Percentiles rank a stretch among this genome's conserved stretches.
Evolutionary conservation across 2,888 invertebrate genomes (phyloP).

Genomic region (Drosophila nr. perissopoda): DNA sequence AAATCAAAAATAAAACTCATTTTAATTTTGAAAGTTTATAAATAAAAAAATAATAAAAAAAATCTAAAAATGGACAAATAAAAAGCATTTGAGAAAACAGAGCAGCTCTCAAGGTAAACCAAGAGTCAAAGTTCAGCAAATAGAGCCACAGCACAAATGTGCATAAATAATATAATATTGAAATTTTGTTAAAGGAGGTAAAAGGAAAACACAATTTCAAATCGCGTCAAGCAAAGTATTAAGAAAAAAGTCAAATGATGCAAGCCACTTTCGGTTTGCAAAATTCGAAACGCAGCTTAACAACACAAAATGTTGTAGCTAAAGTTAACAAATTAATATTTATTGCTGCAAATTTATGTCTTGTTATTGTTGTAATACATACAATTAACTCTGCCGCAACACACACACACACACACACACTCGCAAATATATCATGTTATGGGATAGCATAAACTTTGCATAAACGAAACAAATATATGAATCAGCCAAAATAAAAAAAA

Average conservation of each 20-base stretch:
- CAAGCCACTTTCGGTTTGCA: conserved; percentile 70
- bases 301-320: conserved; percentile 40
- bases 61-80: background rate
- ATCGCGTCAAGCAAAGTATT: conserved; percentile 39
- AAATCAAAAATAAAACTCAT: conserved; percentile 14
- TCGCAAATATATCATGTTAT: conserved; percentile 29
- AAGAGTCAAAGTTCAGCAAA: conserved; percentile 56
- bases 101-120: conserved; percentile 57
- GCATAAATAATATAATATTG: conserved; percentile 29
- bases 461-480: conserved; percentile 58
- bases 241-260: conserved; percentile 44
- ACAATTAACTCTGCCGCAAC: conserved; percentile 67
- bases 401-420: conserved; percentile 15
- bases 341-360: conserved; percentile 68
- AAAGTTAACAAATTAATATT: conserved; percentile 72
- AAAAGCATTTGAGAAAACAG: conserved; percentile 14
- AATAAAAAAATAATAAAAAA: conserved; percentile 1
- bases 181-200: conserved; percentile 39
- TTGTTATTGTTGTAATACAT: conserved; percentile 58
- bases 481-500: conserved; percentile 12
- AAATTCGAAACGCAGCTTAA: conserved; percentile 55
- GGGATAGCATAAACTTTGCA: conserved; percentile 65
- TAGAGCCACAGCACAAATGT: background rate
- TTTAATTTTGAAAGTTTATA: conserved; percentile 8
- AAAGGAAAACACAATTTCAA: conserved; percentile 13